Conservation (phyloP, 2,797 vertebrate species). For the Sebastes minor region DNA sequence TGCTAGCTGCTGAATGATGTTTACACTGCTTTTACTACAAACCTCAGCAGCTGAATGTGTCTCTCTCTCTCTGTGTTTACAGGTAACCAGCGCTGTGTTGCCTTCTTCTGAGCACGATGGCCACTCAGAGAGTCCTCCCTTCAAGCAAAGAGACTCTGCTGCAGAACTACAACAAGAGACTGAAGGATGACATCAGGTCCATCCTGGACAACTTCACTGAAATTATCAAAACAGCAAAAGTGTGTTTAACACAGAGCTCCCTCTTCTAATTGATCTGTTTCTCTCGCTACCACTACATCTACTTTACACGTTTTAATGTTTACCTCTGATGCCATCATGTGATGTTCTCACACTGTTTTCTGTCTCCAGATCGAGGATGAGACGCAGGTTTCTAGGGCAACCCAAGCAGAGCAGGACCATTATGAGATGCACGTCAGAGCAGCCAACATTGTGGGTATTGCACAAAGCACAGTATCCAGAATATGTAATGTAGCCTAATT, state of each 20-base stretch:
- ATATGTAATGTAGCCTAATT: too few species aligned
- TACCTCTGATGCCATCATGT: too few species aligned
- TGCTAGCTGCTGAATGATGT: slow-evolving; percentile 9
- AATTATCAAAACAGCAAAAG: slow-evolving; percentile 96
- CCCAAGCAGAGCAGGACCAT: slow-evolving; percentile 97
- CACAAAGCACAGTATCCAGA: too few species aligned
- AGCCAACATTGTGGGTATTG: slow-evolving; percentile 94
- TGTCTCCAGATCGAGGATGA: slow-evolving; percentile 93
- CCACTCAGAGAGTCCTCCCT: slow-evolving; percentile 88
- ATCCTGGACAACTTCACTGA: slow-evolving; percentile 98
- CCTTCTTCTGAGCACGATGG: slow-evolving; percentile 77
- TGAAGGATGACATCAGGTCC: slow-evolving; percentile 95
- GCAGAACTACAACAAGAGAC: slow-evolving; percentile 97
- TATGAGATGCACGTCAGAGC: slow-evolving; percentile 99
- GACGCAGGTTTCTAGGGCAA: slow-evolving; percentile 94
- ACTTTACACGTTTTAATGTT: background rate
- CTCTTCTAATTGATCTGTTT: too few species aligned
- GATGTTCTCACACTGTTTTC: background rate
- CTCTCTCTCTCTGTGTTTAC: background rate
- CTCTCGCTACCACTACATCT: background rate
- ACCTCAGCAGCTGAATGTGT: background rate
- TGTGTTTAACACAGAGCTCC: slow-evolving; percentile 26
- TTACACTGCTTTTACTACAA: background rate
- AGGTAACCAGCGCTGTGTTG: slow-evolving; percentile 1
- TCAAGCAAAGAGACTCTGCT: slow-evolving; percentile 96